Evolutionary conservation across 1,140 invertebrate species (phyloP).

Genomic region (Eupristina koningsbergeri): DNA sequence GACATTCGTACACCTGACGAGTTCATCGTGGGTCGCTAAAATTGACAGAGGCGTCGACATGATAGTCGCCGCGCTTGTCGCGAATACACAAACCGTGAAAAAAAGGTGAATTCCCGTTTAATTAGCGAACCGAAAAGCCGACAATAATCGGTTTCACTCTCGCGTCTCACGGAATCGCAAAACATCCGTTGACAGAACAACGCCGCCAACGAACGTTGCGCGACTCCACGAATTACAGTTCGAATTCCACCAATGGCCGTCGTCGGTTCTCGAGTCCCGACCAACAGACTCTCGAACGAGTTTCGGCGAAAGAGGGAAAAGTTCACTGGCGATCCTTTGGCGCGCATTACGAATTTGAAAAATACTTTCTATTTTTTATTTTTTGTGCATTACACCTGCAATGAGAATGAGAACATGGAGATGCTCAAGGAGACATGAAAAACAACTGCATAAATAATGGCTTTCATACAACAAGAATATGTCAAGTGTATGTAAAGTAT

Average conservation of each 20-base stretch:
- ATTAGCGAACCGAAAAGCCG: neutral
- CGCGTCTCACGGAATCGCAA: neutral
- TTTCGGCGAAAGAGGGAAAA: neutral
- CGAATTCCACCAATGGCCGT: slow-evolving; percentile 33
- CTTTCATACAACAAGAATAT: too few species aligned
- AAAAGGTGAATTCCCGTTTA: neutral
- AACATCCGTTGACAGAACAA: slow-evolving; percentile 47
- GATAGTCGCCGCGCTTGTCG: neutral
- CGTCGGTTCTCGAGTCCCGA: neutral
- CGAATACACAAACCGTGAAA: neutral
- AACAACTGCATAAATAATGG: too few species aligned
- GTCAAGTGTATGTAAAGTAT: too few species aligned
- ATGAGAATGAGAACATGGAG: too few species aligned
- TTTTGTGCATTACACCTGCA: too few species aligned
- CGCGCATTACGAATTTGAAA: neutral
- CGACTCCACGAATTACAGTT: neutral
- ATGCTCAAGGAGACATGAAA: too few species aligned
- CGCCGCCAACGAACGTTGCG: slow-evolving; percentile 1
- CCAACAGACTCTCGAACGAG: neutral
- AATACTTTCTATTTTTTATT: too few species aligned
- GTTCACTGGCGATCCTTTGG: neutral
- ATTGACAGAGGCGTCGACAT: slow-evolving; percentile 70
- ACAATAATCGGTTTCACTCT: neutral
- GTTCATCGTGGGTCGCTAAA: slow-evolving; percentile 78
- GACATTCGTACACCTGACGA: slow-evolving; percentile 79